Conservation (phyloP, 2,888 invertebrate genomes). For the Tiliacea aurago region DNA sequence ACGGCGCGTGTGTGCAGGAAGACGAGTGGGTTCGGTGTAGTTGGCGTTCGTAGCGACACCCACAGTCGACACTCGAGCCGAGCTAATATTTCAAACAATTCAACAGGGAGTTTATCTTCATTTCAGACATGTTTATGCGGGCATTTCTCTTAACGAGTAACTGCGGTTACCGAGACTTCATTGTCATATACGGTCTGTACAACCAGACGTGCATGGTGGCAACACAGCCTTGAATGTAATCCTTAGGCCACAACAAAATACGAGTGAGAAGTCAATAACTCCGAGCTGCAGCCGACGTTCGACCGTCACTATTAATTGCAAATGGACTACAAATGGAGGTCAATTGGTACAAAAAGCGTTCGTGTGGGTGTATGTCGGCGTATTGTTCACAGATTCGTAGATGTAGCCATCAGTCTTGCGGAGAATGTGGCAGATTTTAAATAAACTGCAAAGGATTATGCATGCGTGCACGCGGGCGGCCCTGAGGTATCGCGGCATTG, state of each 20-base stretch:
- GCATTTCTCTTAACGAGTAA: conserved; percentile 75
- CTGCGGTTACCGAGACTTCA: conserved; percentile 75
- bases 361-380: conserved; percentile 66
- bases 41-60: conserved; percentile 70
- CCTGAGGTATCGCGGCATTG: conserved; percentile 88
- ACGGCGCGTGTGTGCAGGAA: conserved; percentile 28
- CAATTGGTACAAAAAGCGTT: conserved; percentile 80
- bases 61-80: conserved; percentile 71
- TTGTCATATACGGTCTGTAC: conserved; percentile 75
- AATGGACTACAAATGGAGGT: conserved; percentile 82
- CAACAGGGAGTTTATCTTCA: conserved; percentile 81
- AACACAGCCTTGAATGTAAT: conserved; percentile 76
- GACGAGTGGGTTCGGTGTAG: conserved; percentile 54
- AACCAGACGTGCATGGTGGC: conserved; percentile 66
- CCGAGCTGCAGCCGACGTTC: conserved; percentile 72
- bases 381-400: conserved; percentile 77
- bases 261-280: conserved; percentile 80
- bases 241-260: conserved; percentile 74
- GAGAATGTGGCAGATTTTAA: conserved; percentile 84
- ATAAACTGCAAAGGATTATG: conserved; percentile 84
- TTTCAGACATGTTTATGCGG: conserved; percentile 80
- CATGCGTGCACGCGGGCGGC: conserved; percentile 85
- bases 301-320: conserved; percentile 80
- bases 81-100: conserved; percentile 81
- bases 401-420: conserved; percentile 75